These are phyloP conservation scores for Melanaphis sacchari DNA, from an alignment of 1,140 invertebrate species.

Conservation along the genomic window DNA sequence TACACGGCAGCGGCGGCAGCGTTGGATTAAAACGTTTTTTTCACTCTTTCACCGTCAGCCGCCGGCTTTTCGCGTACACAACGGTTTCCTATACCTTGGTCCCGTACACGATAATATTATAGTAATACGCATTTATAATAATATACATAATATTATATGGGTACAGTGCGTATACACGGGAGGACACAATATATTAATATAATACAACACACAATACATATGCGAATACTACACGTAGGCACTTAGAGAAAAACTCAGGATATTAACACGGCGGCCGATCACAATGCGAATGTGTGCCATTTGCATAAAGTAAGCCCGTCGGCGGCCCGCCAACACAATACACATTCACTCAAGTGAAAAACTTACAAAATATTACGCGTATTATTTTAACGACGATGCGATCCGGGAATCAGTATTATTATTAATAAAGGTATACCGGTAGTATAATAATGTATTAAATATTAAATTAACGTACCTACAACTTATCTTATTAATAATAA, in stretches of 20 bases:
- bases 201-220: not conserved
- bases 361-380: not conserved
- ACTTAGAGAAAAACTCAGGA: not conserved
- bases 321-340: not conserved
- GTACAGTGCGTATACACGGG: too few species aligned
- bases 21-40: constrained; percentile 19
- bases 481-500: too few species aligned
- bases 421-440: too few species aligned
- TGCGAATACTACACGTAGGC: not conserved
- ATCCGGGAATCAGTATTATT: too few species aligned
- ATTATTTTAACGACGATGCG: not conserved
- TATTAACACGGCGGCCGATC: not conserved
- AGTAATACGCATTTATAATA: not conserved
- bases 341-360: not conserved
- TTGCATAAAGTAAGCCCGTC: constrained; percentile 9
- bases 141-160: constrained; percentile 5
- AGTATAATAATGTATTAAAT: too few species aligned
- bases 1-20: not conserved
- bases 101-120: not conserved
- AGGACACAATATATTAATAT: constrained; percentile 1
- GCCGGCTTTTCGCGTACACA: not conserved
- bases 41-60: not conserved
- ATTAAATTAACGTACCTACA: too few species aligned
- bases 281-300: not conserved
- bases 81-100: not conserved